Conservation (phyloP, 1,140 invertebrate genomes). For the Phocides pigmalion region DNA sequence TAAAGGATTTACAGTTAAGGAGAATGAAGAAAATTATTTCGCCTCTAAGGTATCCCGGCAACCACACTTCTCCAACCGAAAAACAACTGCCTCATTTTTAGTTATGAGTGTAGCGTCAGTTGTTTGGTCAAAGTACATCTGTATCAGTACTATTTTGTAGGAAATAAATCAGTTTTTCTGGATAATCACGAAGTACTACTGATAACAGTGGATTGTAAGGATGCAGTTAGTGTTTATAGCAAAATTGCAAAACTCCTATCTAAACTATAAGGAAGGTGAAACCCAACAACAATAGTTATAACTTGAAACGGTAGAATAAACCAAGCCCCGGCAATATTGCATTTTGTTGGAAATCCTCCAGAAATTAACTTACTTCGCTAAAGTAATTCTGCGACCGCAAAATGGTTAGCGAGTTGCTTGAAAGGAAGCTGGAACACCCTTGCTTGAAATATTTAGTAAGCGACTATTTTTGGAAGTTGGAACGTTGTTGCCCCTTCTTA, state of each 20-base stretch:
- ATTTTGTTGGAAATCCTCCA: conserved; percentile 1
- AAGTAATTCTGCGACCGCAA: not conserved
- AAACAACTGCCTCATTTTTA: no score
- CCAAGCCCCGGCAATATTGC: not conserved
- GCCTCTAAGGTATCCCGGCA: no score
- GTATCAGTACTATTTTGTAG: no score
- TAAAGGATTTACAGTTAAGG: no score
- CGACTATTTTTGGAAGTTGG: conserved; percentile 5
- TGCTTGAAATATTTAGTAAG: conserved; percentile 6
- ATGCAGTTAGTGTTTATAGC: not conserved
- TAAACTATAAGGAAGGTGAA: not conserved
- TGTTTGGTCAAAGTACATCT: no score
- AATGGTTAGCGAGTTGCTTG: not conserved
- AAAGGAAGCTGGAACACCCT: not conserved
- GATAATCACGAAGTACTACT: no score
- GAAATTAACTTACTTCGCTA: not conserved
- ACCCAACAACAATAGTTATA: not conserved
- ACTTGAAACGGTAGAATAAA: not conserved
- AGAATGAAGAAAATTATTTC: no score
- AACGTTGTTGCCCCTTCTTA: conserved; percentile 15
- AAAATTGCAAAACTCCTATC: not conserved
- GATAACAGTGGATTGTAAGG: no score
- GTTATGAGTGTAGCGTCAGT: no score
- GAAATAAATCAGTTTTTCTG: no score
- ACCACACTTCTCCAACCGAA: no score